Percentiles rank a stretch among this genome's conserved stretches.
Evolutionary conservation across 1,140 invertebrate genomes (phyloP).

Genomic region (Stegodyphus dumicola): DNA sequence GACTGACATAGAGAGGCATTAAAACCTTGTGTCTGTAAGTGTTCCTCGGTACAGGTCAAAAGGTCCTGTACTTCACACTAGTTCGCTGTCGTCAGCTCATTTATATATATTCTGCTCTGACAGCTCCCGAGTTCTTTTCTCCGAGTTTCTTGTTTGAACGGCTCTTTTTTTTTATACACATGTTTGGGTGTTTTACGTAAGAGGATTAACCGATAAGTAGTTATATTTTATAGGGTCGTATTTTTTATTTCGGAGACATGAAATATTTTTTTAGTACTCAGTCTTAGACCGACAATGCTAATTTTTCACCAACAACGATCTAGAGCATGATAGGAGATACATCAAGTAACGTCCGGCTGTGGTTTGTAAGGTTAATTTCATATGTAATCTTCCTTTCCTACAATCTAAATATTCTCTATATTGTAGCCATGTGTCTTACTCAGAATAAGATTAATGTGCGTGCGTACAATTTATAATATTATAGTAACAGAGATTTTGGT

Average conservation of each 20-base stretch:
- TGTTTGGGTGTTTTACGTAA: not conserved
- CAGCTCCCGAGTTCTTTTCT: not conserved
- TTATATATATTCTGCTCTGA: slow-evolving; percentile 4
- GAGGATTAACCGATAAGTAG: not conserved
- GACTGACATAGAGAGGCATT: slow-evolving; percentile 23
- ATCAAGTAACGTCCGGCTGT: too few species aligned
- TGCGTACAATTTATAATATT: too few species aligned
- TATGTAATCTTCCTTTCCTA: too few species aligned
- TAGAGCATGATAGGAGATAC: too few species aligned
- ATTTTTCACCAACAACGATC: too few species aligned
- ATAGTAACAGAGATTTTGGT: too few species aligned
- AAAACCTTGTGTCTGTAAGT: not conserved
- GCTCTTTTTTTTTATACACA: not conserved
- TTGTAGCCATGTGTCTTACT: too few species aligned
- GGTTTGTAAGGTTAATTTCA: too few species aligned
- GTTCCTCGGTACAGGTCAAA: not conserved
- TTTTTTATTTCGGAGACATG: not conserved
- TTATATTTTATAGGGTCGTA: not conserved
- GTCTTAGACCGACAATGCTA: too few species aligned
- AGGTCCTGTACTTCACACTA: slow-evolving; percentile 15
- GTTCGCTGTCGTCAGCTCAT: slow-evolving; percentile 16
- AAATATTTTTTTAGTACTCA: not conserved
- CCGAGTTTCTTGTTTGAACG: too few species aligned
- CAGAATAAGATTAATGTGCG: too few species aligned
- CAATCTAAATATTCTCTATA: too few species aligned